Base-by-base conservation (phyloP, 1,140 invertebrate species). In the Popillia japonica region DNA sequence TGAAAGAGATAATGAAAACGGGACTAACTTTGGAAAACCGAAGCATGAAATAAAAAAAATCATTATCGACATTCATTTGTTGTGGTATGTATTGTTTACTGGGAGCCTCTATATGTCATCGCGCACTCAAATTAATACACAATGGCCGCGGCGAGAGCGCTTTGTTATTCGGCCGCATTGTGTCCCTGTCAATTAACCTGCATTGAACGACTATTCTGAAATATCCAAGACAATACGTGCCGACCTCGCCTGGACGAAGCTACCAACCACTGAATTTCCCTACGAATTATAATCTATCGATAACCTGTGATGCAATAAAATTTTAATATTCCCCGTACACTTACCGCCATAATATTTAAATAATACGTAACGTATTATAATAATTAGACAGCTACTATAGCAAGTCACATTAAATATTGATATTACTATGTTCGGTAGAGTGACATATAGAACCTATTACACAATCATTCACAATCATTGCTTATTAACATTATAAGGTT, bases 81-180 rank as follows among this genome's bases (percentile, higher is more conserved):
- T 80, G 77, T 80, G 77, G 79, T 80, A 78, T 80, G 79, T 80
- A 79, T 79, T 79, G 78, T 79, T 79, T 76, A 79, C 79, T 76
- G 78, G 82, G 72, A 79, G 78, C 80, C 80, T 83, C 82, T 85
- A 83, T 85, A 83, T 85, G 84, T 85, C 84, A 85, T 83, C 83
- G 83, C 81, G 81, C 81, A 85, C 84, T 85, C 83, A 85, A 85
- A 85, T 85, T 85, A 85, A 84, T 83, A 83, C 82, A 85, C 84
- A 85, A 85, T 85, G 82, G 84, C 81, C 80, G 82, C 81, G 80
- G 82, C 80, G 81, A 82, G 83, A 80, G 80, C 77, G 81, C 83
- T 83, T 85, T 85, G 83, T 84, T 85, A 84, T 85, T 83, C 79
- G 79, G 77, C 80, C 81, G 82, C 80, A 84, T 85, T 85, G 84